Percentiles rank a stretch among this genome's conserved stretches.
These are phyloP conservation scores for Monarcha castaneiventris DNA, from an alignment of 2,113 vertebrate species.

Conservation along the genomic window DNA sequence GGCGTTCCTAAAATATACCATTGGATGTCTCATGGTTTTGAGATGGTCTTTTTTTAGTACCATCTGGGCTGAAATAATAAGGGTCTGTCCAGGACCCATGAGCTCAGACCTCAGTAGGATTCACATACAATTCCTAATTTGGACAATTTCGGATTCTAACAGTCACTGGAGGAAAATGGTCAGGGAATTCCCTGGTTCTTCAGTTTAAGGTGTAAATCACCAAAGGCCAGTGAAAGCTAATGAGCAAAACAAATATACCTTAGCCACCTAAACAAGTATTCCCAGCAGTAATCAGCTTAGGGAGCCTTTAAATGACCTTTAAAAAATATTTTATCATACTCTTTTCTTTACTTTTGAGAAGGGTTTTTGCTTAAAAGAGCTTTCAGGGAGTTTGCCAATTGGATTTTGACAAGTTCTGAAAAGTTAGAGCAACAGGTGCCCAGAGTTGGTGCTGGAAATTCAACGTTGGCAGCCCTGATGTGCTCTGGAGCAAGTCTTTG, in stretches of 20 bases:
- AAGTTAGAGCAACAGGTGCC: not conserved
- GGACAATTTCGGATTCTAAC: not conserved
- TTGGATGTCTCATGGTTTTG: not conserved
- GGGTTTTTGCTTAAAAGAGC: not conserved
- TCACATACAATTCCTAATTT: conserved; percentile 57
- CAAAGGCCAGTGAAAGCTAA: not conserved
- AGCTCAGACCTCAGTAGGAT: not conserved
- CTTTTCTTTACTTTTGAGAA: not conserved
- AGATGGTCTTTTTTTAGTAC: conserved; percentile 38
- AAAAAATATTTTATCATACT: not conserved
- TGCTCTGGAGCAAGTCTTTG: not conserved
- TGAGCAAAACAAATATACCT: not conserved
- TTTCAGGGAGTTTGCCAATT: not conserved
- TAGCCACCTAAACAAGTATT: not conserved
- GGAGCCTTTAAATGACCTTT: not conserved
- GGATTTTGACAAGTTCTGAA: not conserved
- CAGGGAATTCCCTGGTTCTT: not conserved
- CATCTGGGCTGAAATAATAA: conserved; percentile 7
- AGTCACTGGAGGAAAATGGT: not conserved
- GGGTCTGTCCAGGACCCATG: not conserved
- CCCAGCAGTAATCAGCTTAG: not conserved
- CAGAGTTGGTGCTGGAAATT: not conserved
- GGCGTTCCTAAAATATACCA: not conserved
- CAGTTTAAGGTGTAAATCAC: not conserved
- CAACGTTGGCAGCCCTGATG: not conserved